A percentile compares a stretch with the other conserved stretches of the same genome.
Conservation (phyloP, 2,888 invertebrate species). For the Petrolisthes cinctipes region DNA sequence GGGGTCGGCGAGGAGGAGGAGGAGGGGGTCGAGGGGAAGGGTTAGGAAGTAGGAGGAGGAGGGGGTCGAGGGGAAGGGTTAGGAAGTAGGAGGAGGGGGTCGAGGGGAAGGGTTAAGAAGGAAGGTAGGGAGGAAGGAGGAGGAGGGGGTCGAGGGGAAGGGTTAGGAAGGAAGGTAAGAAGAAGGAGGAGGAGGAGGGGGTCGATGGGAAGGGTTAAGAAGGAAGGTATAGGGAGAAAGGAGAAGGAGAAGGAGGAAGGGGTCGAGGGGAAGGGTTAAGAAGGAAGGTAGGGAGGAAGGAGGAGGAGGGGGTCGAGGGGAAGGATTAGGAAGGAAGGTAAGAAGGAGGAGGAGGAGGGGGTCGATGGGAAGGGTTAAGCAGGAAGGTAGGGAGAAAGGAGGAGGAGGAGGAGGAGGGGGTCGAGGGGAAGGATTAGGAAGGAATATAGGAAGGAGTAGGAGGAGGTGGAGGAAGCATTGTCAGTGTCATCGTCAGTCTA, state of each 20-base stretch:
- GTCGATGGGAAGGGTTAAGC: neutral
- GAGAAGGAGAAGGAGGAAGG: neutral
- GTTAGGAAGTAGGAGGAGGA: neutral
- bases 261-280: neutral
- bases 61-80: neutral
- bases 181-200: neutral
- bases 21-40: neutral
- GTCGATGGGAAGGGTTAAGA: neutral
- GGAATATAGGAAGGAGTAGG: neutral
- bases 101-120: neutral
- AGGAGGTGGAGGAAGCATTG: neutral
- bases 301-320: neutral
- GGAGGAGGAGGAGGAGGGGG: neutral
- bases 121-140: neutral
- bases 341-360: neutral
- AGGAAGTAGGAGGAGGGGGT: neutral
- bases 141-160: neutral
- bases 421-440: neutral
- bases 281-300: neutral
- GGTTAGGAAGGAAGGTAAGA: neutral
- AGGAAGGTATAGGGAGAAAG: neutral
- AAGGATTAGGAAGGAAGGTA: neutral
- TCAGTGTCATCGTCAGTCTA: constrained; percentile 4
- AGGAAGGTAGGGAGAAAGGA: neutral
- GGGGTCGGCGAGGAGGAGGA: neutral